These are phyloP conservation scores for Hemibagrus wyckioides DNA, from an alignment of 2,113 vertebrate species.

Conservation along the genomic window DNA sequence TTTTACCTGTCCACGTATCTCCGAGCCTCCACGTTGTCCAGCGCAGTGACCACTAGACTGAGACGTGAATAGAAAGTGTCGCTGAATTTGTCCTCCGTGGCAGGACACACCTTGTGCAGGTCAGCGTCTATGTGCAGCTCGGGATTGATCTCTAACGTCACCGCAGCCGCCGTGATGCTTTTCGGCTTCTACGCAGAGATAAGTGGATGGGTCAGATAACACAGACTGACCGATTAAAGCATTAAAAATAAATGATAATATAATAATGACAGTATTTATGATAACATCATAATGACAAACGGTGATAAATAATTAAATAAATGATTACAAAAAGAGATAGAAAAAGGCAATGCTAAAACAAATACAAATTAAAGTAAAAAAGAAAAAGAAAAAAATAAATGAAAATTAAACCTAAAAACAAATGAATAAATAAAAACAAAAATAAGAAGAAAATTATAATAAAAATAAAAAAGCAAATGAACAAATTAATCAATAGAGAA, in stretches of 20 bases:
- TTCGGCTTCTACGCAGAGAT: constrained; percentile 86
- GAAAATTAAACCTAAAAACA: no score
- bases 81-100: constrained; percentile 86
- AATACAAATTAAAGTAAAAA: neutral
- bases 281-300: neutral
- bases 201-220: neutral
- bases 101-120: constrained; percentile 93
- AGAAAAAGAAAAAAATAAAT: neutral
- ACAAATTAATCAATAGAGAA: no score
- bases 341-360: no score
- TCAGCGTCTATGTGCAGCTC: constrained; percentile 88
- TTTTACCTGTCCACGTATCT: constrained; percentile 95
- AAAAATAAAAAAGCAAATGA: no score
- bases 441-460: no score
- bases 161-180: constrained; percentile 90
- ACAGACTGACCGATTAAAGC: neutral
- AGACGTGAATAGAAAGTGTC: constrained; percentile 88
- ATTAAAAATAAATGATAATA: neutral
- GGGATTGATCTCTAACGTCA: constrained; percentile 88
- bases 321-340: no score
- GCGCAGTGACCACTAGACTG: constrained; percentile 88
- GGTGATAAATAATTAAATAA: neutral
- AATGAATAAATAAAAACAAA: neutral
- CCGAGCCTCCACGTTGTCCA: constrained; percentile 97
- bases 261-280: no score